Evolutionary conservation across 2,113 vertebrate genomes (phyloP), one percentile per base, ranked within the genome.

Genomic region (Rutilus rutilus): DNA sequence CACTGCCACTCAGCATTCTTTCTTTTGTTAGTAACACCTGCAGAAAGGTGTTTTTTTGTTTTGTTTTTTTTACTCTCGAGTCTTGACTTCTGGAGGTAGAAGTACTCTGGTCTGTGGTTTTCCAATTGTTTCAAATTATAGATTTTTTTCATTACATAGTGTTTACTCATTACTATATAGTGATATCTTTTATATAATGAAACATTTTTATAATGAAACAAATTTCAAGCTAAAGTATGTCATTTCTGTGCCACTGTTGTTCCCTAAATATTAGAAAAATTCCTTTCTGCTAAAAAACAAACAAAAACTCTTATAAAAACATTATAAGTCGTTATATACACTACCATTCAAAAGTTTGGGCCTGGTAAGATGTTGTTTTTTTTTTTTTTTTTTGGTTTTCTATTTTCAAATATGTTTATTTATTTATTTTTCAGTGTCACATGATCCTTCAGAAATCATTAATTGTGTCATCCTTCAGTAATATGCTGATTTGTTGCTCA

Each of bases 1-100:
- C 25, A 47, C 62, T 82, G 60, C 15, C 79, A 82, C 79, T 82
- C 79, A 47, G 42, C 42, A 67, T 65, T 27, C 25, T 65, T 67
- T 47, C 74, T 77, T 77, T 77, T 77, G 47, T 77, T 54, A 77
- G 39, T 65, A 30, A 67, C 62, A 67, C 42, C 42, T 52, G 60
- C 42, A 82, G 60, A 50, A 67, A 30, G 30, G 10, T 33, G 30
- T 33, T 17, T 36, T 36, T 5, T 59, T 25, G 4, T 15, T 25
- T 19, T 17, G 6, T 47, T 50, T 47, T 4, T 67, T 33, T 33
- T 12, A 15, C 5, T 54, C 52, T 19, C 54, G 0, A 27, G 17
- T 39, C 78, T 64, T 81, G 78, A 81, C 78, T 62, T 65, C 17
- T 67, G 25, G 5, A 52, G 25, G n/a, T 19, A 52, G n/a, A 45